Conservation (phyloP, 2,797 vertebrate genomes). For the Dryobates pubescens region DNA sequence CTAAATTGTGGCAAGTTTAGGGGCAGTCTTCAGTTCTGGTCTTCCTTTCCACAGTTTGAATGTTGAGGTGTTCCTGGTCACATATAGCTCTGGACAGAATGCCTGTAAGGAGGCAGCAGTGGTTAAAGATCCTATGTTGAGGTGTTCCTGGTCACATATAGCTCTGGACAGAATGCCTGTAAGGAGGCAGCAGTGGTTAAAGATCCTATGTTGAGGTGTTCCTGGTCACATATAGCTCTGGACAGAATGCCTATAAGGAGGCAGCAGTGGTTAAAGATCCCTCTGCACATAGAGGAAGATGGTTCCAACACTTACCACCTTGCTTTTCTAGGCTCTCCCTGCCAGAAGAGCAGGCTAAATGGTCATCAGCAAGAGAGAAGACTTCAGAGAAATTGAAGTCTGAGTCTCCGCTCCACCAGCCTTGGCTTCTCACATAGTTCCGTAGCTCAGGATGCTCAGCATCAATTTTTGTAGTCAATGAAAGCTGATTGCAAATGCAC, state of each 20-base stretch:
- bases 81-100: too few species aligned
- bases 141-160: too few species aligned
- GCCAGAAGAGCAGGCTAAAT: conserved; percentile 70
- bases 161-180: too few species aligned
- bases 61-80: too few species aligned
- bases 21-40: background rate
- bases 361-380: conserved; percentile 75
- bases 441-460: conserved; percentile 81
- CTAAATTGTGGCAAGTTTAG: background rate
- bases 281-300: too few species aligned
- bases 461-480: conserved; percentile 81
- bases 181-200: too few species aligned
- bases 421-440: conserved; percentile 79
- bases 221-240: background rate
- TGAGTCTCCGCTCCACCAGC: conserved; percentile 81
- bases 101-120: too few species aligned
- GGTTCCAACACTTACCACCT: conserved; percentile 72
- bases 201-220: background rate
- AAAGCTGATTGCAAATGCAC: conserved; percentile 80
- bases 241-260: background rate
- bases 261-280: background rate
- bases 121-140: too few species aligned
- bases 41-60: background rate
- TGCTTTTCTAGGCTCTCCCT: conserved; percentile 77
- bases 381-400: conserved; percentile 84